Base-by-base conservation (phyloP, 2,797 vertebrate genomes). In the Muscicapa comitata region DNA sequence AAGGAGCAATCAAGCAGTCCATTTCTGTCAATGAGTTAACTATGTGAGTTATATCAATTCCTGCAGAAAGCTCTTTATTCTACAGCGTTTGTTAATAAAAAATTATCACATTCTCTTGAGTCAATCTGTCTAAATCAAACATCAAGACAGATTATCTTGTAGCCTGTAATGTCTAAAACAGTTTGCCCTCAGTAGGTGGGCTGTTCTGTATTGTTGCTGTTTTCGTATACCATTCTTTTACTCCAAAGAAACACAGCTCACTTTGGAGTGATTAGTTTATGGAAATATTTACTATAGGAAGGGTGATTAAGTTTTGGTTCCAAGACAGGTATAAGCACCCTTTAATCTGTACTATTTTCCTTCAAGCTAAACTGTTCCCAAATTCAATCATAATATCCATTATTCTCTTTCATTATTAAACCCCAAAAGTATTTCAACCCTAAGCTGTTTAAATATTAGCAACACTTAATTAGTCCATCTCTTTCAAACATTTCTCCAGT, bases 281-380 rank as follows among this genome's bases (percentile, higher is more conserved):
- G 35, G 53, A 94, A 96, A 79, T 76, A 70, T 79, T 93, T 96
- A 66, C 57, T 85, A 50, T 13, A 84, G 59, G 28, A 81, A 81
- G 8, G 42, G 21, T 59, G 55, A 66, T 76, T 65, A 43, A 70
- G 20, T 79, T 92, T 75, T 65, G 4, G 19, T 82, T 77, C 33
- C 37, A 63, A 73, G 42, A 43, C 33, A 91, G 31, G 37, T 75
- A 21, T 51, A 79, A 86, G 37, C 10, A 4, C 61, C 40, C 8
- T 82, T 35, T 82, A 79, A 55, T 85, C 58, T 70, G 16, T 37
- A 59, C 6, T 5, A 66, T 85, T 68, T 88, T 92, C 33, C 43
- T 93, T 85, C 54, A 87, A 92, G 40, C 3, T 76, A 81, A 75
- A 71, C 23, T 62, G 17, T 82, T 88, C 38, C n/a, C 43, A 59